Percentiles rank a stretch among this genome's conserved stretches.
Conservation (phyloP, 2,888 invertebrate species). For the Aphodius sticticus region DNA sequence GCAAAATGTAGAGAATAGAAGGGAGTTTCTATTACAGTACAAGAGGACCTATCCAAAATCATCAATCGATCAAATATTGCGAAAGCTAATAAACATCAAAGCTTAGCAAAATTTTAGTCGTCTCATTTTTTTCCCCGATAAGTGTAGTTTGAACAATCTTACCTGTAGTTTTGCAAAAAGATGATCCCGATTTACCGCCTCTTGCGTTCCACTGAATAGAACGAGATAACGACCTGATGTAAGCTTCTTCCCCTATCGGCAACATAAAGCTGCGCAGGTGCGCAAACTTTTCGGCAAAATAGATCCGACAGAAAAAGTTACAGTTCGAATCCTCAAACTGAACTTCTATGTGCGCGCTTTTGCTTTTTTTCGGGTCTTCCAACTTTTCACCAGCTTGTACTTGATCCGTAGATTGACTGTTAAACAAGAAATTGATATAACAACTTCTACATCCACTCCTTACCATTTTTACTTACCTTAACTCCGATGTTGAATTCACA, state of each 20-base stretch:
- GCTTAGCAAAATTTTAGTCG: too few relatives aligned
- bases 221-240: constrained; percentile 84
- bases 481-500: constrained; percentile 32
- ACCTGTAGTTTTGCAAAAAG: constrained; percentile 94
- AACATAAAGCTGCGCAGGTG: constrained; percentile 68
- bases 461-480: constrained; percentile 28
- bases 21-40: too few relatives aligned
- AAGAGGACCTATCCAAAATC: too few relatives aligned
- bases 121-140: too few relatives aligned
- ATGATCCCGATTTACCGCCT: constrained; percentile 97
- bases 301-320: constrained; percentile 89
- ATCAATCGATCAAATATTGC: too few relatives aligned
- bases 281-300: constrained; percentile 92
- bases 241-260: constrained; percentile 71
- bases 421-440: constrained; percentile 21
- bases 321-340: constrained; percentile 72
- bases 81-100: too few relatives aligned
- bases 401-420: constrained; percentile 42
- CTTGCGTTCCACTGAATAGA: constrained; percentile 92
- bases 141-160: constrained; percentile 31
- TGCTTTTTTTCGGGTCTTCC: constrained; percentile 55
- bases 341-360: constrained; percentile 64
- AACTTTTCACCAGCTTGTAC: constrained; percentile 42
- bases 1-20: too few relatives aligned
- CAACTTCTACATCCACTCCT: too few relatives aligned